Conservation (phyloP, 1,140 invertebrate species). For the Procambarus virginalis region DNA sequence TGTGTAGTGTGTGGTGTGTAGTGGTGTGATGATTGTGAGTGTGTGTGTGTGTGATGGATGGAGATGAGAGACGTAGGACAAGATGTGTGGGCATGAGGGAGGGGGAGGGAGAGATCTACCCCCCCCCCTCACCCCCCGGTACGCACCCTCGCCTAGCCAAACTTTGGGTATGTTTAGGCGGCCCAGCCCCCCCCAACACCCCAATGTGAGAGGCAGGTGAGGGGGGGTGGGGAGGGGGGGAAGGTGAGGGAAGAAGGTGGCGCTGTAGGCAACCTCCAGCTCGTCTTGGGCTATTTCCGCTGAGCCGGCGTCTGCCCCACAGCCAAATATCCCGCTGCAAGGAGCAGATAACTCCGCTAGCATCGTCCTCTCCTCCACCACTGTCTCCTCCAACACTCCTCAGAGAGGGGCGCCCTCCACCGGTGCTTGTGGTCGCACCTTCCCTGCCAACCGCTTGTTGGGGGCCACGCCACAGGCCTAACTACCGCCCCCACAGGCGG, state of each 20-base stretch:
- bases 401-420: too few species aligned
- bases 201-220: not conserved
- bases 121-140: too few species aligned
- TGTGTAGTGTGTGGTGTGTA: too few species aligned
- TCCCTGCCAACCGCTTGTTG: too few species aligned
- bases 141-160: constrained; percentile 10
- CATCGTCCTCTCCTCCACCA: not conserved
- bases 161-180: constrained; percentile 51
- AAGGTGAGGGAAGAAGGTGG: not conserved
- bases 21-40: constrained; percentile 12
- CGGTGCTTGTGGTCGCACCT: too few species aligned
- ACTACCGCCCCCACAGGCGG: too few species aligned
- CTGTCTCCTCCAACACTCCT: not conserved
- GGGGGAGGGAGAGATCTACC: too few species aligned
- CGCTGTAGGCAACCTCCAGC: not conserved
- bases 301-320: not conserved
- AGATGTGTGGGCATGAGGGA: not conserved
- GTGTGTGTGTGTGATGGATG: constrained; percentile 1
- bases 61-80: not conserved
- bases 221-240: too few species aligned
- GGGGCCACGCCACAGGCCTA: too few species aligned
- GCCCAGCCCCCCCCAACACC: not conserved
- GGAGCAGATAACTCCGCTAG: not conserved
- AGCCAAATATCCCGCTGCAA: not conserved
- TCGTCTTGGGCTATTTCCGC: constrained; percentile 16